A percentile compares a stretch with the other conserved stretches of the same genome.
Conservation (phyloP, 2,797 vertebrate species). For the Limnodromus scolopaceus region DNA sequence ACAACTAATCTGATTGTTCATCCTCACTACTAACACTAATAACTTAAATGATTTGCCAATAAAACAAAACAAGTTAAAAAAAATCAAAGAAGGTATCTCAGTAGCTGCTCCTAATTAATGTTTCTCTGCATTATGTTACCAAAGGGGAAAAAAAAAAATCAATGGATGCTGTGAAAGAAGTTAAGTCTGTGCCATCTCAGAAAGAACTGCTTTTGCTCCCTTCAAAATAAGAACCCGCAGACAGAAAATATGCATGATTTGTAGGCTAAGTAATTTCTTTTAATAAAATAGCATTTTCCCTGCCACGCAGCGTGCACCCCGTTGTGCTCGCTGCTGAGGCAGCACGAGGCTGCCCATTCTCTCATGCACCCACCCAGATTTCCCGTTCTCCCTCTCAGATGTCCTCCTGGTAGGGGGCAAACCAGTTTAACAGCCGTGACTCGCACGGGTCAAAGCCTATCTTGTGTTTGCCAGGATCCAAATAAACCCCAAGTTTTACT, state of each 20-base stretch:
- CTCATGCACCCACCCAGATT: neutral
- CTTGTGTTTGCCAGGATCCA: neutral
- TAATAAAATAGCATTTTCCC: neutral
- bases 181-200: neutral
- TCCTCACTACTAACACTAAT: slow-evolving; percentile 35
- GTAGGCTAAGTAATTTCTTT: neutral
- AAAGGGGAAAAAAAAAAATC: neutral
- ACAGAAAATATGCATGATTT: neutral
- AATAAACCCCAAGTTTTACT: neutral
- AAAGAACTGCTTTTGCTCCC: neutral
- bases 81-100: slow-evolving; percentile 43
- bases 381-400: neutral
- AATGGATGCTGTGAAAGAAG: slow-evolving; percentile 9
- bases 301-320: accelerated
- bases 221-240: neutral
- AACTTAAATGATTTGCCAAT: slow-evolving; percentile 66
- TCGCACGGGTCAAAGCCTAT: neutral
- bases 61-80: neutral
- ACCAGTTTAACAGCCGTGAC: neutral
- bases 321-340: neutral
- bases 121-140: slow-evolving; percentile 28
- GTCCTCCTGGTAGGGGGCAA: neutral
- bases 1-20: slow-evolving; percentile 38
- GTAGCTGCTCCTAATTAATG: slow-evolving; percentile 42
- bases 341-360: neutral